Evolutionary conservation across 64 coral and sea anemone species (phyloP), one percentile per base, ranked within the genome.

Genomic region (Montipora cactus): DNA sequence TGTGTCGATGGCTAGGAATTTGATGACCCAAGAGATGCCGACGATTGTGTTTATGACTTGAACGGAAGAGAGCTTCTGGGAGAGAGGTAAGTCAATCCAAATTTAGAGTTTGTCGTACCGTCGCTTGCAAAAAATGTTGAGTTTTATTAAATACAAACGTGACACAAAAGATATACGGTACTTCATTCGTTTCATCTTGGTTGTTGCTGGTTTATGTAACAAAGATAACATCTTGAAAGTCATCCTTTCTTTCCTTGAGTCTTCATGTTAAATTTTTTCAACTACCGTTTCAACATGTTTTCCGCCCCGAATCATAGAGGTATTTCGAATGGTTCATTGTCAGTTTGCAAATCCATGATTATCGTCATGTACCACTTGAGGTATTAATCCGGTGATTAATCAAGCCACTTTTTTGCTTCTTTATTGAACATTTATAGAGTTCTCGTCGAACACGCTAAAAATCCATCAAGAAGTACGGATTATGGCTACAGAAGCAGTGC

Each of bases 31-130:
- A 88, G 95, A 94, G 98, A 99, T 53, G 98, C 98, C 2, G 95
- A 99, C 37, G 98, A 99, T 55, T 95, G 89, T 14, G 95, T 99
- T 28, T 95, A 96, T 74, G 95, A 99, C 47, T 96, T 99, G 74
- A 99, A 99, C 75, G 98, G 98, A 15, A 96, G 92, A 78, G 95
- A 99, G 74, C 85, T 99, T 83, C 51, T 96, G 22, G 98, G 98
- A 66, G 98, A 99, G 79, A 99, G 98, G 97, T 98, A 83, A 74
- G 13, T 13, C 44, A 10, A 37, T 37, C 37, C 37, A 37, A 47
- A 23, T 45, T 76, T 76, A 44, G 44, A 46, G 8, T 44, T 10
- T 37, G 37, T 37, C 37, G 37, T 37, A 37, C 37, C 37, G 37
- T 37, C 37, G 37, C 37, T 37, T 37, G 37, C 37, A 37, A 37